phyloP scores from a whole-genome alignment of 1,140 invertebrate species.

The Heliconius hewitsoni region DNA sequence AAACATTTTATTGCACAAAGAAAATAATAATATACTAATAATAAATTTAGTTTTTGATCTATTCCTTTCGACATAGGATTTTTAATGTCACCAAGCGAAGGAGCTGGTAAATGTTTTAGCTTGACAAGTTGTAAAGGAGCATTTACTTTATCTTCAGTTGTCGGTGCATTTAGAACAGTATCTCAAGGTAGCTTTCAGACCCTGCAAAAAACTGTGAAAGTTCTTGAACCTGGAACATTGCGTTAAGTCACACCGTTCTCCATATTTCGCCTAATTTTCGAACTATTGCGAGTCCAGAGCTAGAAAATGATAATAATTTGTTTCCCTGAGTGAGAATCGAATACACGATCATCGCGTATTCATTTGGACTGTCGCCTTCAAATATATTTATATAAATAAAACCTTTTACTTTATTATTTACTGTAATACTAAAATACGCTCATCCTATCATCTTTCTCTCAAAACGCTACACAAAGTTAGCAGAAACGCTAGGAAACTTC shows the following conservation, averaged over 20 bases:
- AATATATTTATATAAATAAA: not conserved
- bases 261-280: too few species aligned
- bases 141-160: not conserved
- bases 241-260: too few species aligned
- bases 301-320: too few species aligned
- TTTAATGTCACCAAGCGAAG: not conserved
- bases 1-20: too few species aligned
- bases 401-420: not conserved
- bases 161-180: not conserved
- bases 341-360: too few species aligned
- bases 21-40: too few species aligned
- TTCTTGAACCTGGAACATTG: not conserved
- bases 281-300: too few species aligned
- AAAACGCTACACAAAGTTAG: constrained; percentile 13
- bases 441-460: not conserved
- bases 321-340: too few species aligned
- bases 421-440: not conserved
- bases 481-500: constrained; percentile 18
- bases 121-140: not conserved
- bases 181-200: not conserved
- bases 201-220: not conserved
- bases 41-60: too few species aligned
- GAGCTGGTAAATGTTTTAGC: not conserved
- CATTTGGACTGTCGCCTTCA: too few species aligned
- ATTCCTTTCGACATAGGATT: too few species aligned